Base-by-base conservation (phyloP, 2,888 invertebrate genomes). In the Hylaea fasciaria region DNA sequence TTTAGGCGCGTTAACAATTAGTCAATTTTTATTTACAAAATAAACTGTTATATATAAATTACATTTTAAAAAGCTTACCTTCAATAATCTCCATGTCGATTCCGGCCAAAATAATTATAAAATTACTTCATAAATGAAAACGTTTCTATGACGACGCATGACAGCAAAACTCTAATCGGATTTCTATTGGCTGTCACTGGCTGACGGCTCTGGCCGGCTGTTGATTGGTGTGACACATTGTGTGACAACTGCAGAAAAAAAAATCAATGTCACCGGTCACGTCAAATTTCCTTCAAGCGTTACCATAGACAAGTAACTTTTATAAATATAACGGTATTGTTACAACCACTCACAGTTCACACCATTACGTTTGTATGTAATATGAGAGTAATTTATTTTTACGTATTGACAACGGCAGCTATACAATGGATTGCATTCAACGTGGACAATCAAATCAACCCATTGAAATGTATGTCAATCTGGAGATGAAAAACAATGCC, bases 71-170 rank as follows among this genome's bases (percentile, higher is more conserved):
- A 72, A 71, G 81, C 90, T 89, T 74, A 92, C 92, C 90, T 81
- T 87, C 91, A 73, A 80, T 82, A 79, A 83, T 84, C 77, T 92
- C 92, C 92, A 92, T 92, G 83, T 88, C 91, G 79, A 81, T 81
- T 80, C 86, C 85, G 82, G 82, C 83, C 84, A 84, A 87, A 89
- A 58, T 86, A 86, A 83, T 83, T 72, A 87, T 85, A 89, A 87
- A 83, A 87, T 86, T 60, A 61, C 51, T 66, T 58, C 77, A 76
- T 87, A 88, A 88, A 87, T 78, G 81, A 82, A 78, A 74, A 77
- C 88, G 92, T 92, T 92, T 91, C 92, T 92, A 92, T 92, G 91
- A 87, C 92, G 86, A 92, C 92, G 82, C 91, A 91, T 92, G 92
- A 92, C 89, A 88, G 87, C 81, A 85, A 85, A 80, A 85, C 84